phyloP scores from a whole-genome alignment of 1,140 invertebrate genomes.

The Sarcophaga bullata region DNA sequence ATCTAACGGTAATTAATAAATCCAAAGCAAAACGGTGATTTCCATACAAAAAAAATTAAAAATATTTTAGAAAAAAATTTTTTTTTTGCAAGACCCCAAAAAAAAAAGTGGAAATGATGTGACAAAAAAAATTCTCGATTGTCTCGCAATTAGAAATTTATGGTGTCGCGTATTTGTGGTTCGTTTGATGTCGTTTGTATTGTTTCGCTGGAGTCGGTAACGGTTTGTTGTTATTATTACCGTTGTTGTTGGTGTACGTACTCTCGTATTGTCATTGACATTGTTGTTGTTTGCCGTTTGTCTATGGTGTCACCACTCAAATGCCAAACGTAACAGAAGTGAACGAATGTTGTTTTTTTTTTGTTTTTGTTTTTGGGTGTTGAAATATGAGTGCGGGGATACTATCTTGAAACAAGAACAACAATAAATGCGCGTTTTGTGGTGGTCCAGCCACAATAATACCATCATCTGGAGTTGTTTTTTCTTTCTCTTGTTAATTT shows the following conservation, averaged over 20 bases:
- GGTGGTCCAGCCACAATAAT: not conserved
- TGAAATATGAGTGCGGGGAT: not conserved
- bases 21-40: not conserved
- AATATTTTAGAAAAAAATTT: conserved; percentile 23
- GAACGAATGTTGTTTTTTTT: not conserved
- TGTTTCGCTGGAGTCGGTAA: conserved; percentile 19
- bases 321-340: not conserved
- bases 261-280: not conserved
- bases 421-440: conserved; percentile 10
- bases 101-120: not conserved
- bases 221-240: not conserved
- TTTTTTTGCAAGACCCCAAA: conserved; percentile 1
- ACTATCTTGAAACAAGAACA: too few relatives aligned
- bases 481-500: not conserved
- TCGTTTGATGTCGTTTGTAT: conserved; percentile 39
- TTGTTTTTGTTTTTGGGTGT: not conserved
- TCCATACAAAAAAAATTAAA: not conserved
- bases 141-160: conserved; percentile 42
- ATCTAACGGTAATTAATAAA: not conserved
- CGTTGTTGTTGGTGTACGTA: too few relatives aligned
- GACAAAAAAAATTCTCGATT: conserved; percentile 31
- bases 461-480: not conserved
- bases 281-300: not conserved
- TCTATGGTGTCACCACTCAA: conserved; percentile 5
- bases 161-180: conserved; percentile 42